phyloP scores from a whole-genome alignment of 1,140 invertebrate species.

The Drosophila arawakana region DNA sequence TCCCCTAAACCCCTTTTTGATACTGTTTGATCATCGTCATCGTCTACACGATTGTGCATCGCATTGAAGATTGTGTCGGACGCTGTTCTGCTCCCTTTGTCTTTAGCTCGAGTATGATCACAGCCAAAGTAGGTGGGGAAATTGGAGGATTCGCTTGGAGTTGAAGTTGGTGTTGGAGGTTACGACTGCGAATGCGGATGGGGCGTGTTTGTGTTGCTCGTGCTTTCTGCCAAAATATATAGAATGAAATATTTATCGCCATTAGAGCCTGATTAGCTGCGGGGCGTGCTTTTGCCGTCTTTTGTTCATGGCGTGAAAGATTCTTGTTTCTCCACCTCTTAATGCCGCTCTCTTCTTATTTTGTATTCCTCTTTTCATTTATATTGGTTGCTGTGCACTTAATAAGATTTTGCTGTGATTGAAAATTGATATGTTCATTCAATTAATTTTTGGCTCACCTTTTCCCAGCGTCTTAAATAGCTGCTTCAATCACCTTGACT shows the following conservation, averaged over 20 bases:
- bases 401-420: constrained; percentile 74
- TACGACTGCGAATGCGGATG: not conserved
- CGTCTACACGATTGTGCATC: constrained; percentile 52
- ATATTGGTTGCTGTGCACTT: constrained; percentile 41
- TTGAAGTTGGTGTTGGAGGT: not conserved
- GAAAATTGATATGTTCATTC: constrained; percentile 80
- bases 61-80: constrained; percentile 60
- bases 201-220: constrained; percentile 37
- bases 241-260: constrained; percentile 80
- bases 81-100: constrained; percentile 12
- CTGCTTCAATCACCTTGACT: constrained; percentile 46
- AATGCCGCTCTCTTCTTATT: constrained; percentile 5
- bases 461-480: constrained; percentile 71
- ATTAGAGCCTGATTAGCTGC: constrained; percentile 81
- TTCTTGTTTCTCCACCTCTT: constrained; percentile 11
- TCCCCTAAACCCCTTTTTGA: not conserved
- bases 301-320: constrained; percentile 25
- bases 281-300: constrained; percentile 59
- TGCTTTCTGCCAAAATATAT: constrained; percentile 63
- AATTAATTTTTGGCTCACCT: constrained; percentile 52
- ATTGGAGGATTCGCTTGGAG: too few relatives aligned
- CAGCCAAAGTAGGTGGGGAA: not conserved
- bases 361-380: constrained; percentile 19
- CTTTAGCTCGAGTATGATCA: constrained; percentile 24
- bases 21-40: constrained; percentile 56